Conservation (phyloP, 2,113 vertebrate species). For the Myodes glareolus region DNA sequence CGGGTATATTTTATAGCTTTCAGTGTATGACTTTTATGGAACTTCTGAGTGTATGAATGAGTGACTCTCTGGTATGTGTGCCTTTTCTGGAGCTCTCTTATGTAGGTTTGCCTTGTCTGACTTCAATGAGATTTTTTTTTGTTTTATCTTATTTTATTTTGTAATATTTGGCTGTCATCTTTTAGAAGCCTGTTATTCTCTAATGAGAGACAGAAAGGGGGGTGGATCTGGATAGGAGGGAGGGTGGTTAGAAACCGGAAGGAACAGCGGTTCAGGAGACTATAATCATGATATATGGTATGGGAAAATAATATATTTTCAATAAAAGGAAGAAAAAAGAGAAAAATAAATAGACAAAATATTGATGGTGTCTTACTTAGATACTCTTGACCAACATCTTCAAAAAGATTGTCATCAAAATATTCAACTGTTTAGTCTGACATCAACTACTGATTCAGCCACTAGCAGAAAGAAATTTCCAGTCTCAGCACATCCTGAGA, state of each 20-base stretch:
- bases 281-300: background rate
- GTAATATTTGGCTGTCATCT: background rate
- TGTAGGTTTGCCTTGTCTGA: background rate
- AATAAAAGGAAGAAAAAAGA: background rate
- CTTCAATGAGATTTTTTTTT: background rate
- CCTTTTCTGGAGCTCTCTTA: background rate
- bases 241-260: background rate
- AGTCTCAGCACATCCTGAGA: background rate
- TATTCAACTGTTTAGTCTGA: background rate
- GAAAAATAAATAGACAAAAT: background rate
- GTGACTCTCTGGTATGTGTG: background rate
- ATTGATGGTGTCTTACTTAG: background rate
- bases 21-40: background rate
- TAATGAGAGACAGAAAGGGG: background rate
- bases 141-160: background rate
- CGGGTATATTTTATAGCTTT: background rate
- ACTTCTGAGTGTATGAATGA: background rate
- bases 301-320: background rate
- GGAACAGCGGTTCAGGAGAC: background rate
- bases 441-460: background rate
- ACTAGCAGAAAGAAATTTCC: constrained; percentile 5
- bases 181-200: background rate
- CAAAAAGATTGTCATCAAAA: background rate
- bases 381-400: background rate
- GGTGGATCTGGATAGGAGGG: background rate